Conservation (phyloP, 2,888 invertebrate genomes). For the Parapristionchus giblindavisi region DNA sequence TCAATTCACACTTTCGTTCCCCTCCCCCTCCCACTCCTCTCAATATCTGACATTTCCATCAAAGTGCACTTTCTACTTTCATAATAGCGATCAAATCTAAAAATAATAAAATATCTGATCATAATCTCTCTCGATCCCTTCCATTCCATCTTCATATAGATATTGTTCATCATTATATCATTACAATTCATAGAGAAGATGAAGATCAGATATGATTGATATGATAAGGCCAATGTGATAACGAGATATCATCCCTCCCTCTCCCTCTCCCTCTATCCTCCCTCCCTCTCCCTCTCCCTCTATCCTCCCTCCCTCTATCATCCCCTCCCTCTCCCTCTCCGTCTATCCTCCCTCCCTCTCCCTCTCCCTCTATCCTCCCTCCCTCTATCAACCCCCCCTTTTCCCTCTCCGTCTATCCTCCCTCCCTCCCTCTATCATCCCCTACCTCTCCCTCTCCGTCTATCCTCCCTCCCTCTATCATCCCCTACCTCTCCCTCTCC, state of each 20-base stretch:
- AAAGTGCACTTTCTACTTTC: too few species aligned
- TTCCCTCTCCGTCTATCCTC: slow-evolving; percentile 3
- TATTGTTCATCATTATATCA: neutral
- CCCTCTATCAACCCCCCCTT: slow-evolving; percentile 2
- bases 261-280: neutral
- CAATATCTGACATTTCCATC: neutral
- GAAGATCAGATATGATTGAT: neutral
- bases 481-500: neutral
- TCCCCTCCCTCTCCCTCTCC: neutral
- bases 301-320: neutral
- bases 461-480: slow-evolving; percentile 15
- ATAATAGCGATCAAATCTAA: too few species aligned
- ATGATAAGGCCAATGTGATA: slow-evolving; percentile 9
- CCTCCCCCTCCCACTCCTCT: neutral
- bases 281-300: neutral
- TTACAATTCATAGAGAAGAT: neutral
- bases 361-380: neutral
- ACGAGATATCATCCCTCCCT: neutral
- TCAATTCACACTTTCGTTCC: too few species aligned
- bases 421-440: slow-evolving; percentile 1
- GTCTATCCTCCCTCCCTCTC: neutral
- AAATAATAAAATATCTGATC: too few species aligned
- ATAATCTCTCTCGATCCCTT: too few species aligned
- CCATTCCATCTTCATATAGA: too few species aligned
- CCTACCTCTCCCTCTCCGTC: slow-evolving; percentile 4